Evolutionary conservation across 2,888 invertebrate genomes (phyloP), one percentile per base, ranked within the genome.

Genomic region (Dynastes hyllus): DNA sequence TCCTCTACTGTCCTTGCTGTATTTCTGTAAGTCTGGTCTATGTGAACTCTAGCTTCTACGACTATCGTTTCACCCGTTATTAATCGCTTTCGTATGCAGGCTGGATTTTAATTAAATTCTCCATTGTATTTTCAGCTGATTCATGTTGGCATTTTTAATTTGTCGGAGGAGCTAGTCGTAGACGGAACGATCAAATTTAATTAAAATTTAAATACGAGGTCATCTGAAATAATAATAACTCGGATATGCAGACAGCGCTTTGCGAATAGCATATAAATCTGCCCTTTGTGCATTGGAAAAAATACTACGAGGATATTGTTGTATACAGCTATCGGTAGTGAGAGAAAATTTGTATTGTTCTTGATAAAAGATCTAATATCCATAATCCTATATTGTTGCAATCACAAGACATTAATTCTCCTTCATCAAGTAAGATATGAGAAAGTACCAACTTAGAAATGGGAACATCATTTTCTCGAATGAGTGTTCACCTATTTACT

Each of bases 91-190:
- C 66, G 63, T 67, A 73, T 80, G 61, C 61, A 73, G 40, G 37
- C 81, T 27, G 77, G 76, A 69, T 77, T 82, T 82, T 82, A 82
- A 82, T 82, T 81, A 82, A 82, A 82, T 81, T 80, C 81, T 79
- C 80, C 61, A 79, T 80, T 80, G 79, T 79, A 79, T 80, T 81
- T 82, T 79, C 79, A 80, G 79, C 79, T 79, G 81, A 82, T 79
- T 81, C 81, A 80, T 81, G 82, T 80, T 81, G 82, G 82, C 81
- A 82, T 82, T 82, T 82, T 82, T 82, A 81, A 82, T 82, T 82
- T 82, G 80, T 80, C 79, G 78, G 78, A 80, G 69, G 78, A 78
- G 78, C 79, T 73, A 75, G 51, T 58, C 32, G 55, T 66, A 58
- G 69, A 45, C 55, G 58, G 78, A 45, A 80, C 50, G 75, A 77